Conservation (phyloP, 2,113 vertebrate species). For the Tylochromis polylepis region DNA sequence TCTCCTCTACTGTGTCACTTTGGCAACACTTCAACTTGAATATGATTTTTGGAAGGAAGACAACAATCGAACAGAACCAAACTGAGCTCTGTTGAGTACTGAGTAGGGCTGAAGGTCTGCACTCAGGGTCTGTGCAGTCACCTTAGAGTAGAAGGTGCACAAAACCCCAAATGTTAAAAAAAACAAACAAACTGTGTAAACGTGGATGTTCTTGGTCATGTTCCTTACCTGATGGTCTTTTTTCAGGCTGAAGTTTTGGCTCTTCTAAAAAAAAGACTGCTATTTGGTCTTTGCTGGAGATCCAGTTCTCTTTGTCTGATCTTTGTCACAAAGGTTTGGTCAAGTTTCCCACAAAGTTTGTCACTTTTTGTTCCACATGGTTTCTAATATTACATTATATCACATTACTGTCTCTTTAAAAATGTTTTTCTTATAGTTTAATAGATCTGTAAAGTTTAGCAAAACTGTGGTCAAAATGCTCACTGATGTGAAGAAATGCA, state of each 20-base stretch:
- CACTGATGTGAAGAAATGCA: background rate
- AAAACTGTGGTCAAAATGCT: background rate
- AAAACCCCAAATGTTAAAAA: background rate
- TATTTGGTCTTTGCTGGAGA: background rate
- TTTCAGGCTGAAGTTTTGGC: background rate
- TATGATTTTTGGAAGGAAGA: background rate
- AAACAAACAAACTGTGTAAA: background rate
- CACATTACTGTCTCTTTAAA: background rate
- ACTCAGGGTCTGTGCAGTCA: background rate
- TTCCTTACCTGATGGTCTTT: background rate
- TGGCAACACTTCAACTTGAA: background rate
- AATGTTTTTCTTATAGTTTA: background rate
- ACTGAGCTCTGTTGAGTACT: background rate
- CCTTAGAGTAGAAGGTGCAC: background rate
- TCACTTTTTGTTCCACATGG: background rate
- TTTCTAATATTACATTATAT: background rate
- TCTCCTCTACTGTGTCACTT: background rate
- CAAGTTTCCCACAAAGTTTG: background rate
- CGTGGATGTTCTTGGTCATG: background rate
- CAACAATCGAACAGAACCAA: background rate
- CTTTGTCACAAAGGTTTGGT: background rate
- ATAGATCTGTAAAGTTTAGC: background rate
- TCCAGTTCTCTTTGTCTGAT: background rate
- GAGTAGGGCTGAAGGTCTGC: background rate
- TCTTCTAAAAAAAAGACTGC: background rate